Percentiles rank a stretch among this genome's conserved stretches.
Evolutionary conservation across 64 coral and sea anemone species (phyloP).

Genomic region (Hydrozoanthus tunicans): DNA sequence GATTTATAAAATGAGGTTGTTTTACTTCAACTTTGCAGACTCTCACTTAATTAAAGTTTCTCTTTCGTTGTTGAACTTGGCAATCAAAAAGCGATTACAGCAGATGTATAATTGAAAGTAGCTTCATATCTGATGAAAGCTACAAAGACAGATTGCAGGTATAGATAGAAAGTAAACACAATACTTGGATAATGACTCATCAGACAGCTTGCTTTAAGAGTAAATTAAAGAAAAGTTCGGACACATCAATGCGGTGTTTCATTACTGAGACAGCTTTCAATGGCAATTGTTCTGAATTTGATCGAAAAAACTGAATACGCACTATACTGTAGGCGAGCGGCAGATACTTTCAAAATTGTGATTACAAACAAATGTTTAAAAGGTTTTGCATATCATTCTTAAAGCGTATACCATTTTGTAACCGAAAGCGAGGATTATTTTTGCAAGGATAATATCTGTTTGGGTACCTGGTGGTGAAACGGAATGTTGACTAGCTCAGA

Average conservation of each 20-base stretch:
- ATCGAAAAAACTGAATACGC: background rate
- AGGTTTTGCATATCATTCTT: background rate
- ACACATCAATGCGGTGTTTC: background rate
- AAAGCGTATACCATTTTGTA: background rate
- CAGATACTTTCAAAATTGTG: too few relatives aligned
- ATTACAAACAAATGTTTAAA: too few relatives aligned
- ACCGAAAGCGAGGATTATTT: background rate
- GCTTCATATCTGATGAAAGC: slow-evolving; percentile 3
- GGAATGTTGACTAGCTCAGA: slow-evolving; percentile 11
- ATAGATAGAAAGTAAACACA: slow-evolving; percentile 10
- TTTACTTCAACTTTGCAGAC: background rate
- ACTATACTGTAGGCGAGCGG: too few relatives aligned
- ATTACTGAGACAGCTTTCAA: background rate
- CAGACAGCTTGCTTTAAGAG: background rate
- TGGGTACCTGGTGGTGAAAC: background rate
- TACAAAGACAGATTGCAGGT: background rate
- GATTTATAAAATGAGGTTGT: background rate
- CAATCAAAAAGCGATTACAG: background rate
- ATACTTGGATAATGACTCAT: slow-evolving; percentile 5
- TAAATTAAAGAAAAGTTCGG: background rate
- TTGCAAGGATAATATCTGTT: background rate
- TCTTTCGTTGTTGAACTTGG: slow-evolving; percentile 18
- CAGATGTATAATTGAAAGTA: background rate
- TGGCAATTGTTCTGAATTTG: background rate
- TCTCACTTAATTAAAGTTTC: background rate